These are phyloP conservation scores for Paramormyrops kingsleyae DNA, from an alignment of 2,113 vertebrate species.

Conservation along the genomic window DNA sequence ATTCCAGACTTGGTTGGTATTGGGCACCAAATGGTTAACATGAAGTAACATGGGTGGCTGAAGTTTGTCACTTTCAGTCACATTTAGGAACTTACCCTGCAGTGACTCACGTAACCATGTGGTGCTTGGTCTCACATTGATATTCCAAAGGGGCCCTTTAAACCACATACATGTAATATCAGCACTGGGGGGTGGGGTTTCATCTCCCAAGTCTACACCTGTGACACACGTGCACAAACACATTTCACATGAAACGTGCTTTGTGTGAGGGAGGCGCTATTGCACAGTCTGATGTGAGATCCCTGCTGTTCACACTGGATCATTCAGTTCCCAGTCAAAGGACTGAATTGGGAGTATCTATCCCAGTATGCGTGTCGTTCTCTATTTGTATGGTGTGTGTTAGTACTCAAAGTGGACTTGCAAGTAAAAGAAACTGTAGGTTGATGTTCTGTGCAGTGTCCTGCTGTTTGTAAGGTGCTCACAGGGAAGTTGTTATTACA, in stretches of 20 bases:
- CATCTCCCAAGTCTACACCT: background rate
- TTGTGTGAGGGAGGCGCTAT: background rate
- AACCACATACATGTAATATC: background rate
- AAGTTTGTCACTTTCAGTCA: background rate
- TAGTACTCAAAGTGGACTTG: background rate
- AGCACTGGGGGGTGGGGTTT: background rate
- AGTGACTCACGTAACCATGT: background rate
- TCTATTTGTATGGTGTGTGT: background rate
- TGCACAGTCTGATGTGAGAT: background rate
- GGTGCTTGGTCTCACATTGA: background rate
- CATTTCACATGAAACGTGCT: constrained; percentile 1
- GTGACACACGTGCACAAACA: background rate
- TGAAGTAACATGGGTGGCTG: background rate
- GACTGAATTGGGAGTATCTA: background rate
- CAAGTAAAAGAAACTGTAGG: background rate
- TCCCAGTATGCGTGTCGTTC: background rate
- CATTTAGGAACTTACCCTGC: background rate
- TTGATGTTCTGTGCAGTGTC: background rate
- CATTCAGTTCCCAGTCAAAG: background rate
- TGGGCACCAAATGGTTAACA: background rate
- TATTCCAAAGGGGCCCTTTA: background rate
- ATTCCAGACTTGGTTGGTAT: background rate
- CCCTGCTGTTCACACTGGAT: background rate
- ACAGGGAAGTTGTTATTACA: background rate
- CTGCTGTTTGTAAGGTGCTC: background rate